Evolutionary conservation across 2,113 vertebrate genomes (phyloP).

Genomic region (Gavialis gangeticus): DNA sequence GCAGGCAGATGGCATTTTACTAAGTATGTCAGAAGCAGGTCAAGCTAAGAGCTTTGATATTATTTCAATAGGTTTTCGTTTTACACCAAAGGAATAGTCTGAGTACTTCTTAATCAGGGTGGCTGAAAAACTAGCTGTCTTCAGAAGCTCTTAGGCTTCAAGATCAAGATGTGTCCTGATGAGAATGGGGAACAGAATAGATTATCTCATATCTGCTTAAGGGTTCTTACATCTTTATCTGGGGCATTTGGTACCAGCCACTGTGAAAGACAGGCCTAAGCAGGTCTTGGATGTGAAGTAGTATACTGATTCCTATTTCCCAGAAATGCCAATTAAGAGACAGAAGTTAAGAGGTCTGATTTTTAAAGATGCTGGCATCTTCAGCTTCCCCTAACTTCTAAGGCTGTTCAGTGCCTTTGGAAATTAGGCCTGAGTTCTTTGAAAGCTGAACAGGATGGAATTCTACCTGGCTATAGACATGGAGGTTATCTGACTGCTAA

Average conservation of each 20-base stretch:
- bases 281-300: neutral
- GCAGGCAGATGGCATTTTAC: neutral
- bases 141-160: neutral
- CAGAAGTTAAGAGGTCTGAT: neutral
- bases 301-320: neutral
- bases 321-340: neutral
- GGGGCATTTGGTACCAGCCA: accelerated
- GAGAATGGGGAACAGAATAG: neutral
- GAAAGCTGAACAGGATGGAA: neutral
- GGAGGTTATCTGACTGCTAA: neutral
- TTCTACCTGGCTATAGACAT: neutral
- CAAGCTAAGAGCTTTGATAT: neutral
- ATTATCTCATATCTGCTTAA: neutral
- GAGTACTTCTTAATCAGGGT: neutral
- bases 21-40: constrained; percentile 7
- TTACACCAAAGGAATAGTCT: neutral
- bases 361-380: neutral
- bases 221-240: neutral
- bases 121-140: neutral
- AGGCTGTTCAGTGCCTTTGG: neutral
- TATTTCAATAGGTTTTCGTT: constrained; percentile 1
- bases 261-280: neutral
- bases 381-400: neutral
- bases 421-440: neutral
- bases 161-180: neutral